Evolutionary conservation across 2,113 vertebrate species (phyloP), one percentile per base, ranked within the genome.

Genomic region (Cacatua alba): DNA sequence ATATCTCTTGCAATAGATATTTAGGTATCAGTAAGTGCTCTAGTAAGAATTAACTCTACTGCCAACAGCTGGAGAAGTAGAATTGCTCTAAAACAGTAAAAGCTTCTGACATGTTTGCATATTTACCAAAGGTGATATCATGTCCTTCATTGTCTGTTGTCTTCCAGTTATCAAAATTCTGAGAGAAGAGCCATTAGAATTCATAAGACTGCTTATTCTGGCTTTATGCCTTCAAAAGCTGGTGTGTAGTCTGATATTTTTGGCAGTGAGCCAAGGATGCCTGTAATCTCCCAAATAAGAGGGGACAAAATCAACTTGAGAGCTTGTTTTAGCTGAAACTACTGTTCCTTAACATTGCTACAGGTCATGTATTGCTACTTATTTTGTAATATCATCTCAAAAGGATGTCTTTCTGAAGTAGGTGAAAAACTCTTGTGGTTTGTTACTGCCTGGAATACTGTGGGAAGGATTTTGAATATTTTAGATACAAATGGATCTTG

Each of bases 181-280:
- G 37, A 37, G 46, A 76, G 12, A 65, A 78, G 46, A 75, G 28
- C 2, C 12, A 18, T 21, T 48, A 33, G 77, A 85, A 60, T 59
- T 19, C 1, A 0, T 88, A n/a, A 51, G 33, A 19, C 10, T 35
- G 2, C 8, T 37, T 37, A 37, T 37, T 37, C 35, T 37, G 35
- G 35, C 35, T 37, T 37, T 37, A 37, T 37, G 35, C 35, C 35
- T 37, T 37, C 35, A 37, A 37, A 37, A 37, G 35, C 35, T 37
- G 35, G 35, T 37, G 35, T 37, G 3, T 9, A 14, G 33, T 21
- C 21, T 86, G 25, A 37, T 71, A 25, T 71, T 29, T 59, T 76
- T 37, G 25, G 13, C 24, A 90, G 0, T 64, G 52, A 41, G 6
- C 6, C 10, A 51, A 37, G 65, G 18, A 31, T 43, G 24, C 11